phyloP scores from a whole-genome alignment of 2,113 vertebrate species.

The Nycticebus coucang region DNA sequence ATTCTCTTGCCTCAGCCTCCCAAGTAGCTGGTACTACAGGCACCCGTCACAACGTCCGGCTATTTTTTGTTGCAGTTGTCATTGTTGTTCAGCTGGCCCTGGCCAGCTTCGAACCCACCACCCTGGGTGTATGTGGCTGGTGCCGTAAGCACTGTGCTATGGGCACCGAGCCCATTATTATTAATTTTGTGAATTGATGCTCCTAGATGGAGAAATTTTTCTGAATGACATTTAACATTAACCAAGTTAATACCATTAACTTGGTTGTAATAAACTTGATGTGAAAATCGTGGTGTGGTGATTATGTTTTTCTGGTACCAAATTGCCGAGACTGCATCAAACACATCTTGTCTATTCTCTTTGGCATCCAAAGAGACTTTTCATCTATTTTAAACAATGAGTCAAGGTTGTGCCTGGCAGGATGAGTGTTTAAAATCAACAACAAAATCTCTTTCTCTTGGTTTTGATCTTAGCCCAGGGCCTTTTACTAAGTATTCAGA shows the following conservation, averaged over 20 bases:
- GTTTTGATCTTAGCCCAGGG: not conserved
- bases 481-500: not conserved
- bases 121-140: no score
- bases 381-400: slow-evolving; percentile 6
- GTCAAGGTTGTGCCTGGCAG: not conserved
- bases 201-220: slow-evolving; percentile 60
- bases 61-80: no score
- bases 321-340: slow-evolving; percentile 37
- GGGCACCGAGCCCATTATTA: not conserved
- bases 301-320: slow-evolving; percentile 45
- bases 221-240: slow-evolving; percentile 72
- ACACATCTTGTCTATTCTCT: not conserved
- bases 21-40: no score
- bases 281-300: not conserved
- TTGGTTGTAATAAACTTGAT: not conserved
- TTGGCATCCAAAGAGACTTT: not conserved
- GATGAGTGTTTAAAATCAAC: slow-evolving; percentile 2
- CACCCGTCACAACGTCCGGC: no score
- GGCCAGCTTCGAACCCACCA: no score
- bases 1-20: no score
- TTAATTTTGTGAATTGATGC: slow-evolving; percentile 56
- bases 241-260: slow-evolving; percentile 42
- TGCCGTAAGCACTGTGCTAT: no score
- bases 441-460: not conserved
- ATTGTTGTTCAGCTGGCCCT: no score